Base-by-base conservation (phyloP, 2,797 vertebrate species). In the Tachyglossus aculeatus region DNA sequence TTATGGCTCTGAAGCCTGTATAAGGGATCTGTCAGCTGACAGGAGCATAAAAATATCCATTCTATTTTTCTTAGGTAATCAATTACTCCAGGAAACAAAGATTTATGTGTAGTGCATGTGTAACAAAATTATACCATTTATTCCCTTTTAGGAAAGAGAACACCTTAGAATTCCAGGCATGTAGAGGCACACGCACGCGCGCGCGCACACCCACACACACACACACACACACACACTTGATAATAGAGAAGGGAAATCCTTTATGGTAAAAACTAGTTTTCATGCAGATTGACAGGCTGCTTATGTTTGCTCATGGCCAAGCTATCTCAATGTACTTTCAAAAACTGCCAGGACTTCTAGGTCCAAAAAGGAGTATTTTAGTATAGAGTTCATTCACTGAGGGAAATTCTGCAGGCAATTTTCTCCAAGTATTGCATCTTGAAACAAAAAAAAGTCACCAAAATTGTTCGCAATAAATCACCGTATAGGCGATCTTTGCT, bases 391-490 rank as follows among this genome's bases (percentile, higher is more conserved):
- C n/a, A n/a, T n/a, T n/a, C n/a, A n/a, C n/a, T n/a, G n/a, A n/a
- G n/a, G n/a, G n/a, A n/a, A n/a, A n/a, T n/a, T n/a, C n/a, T n/a
- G n/a, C n/a, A n/a, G n/a, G n/a, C n/a, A n/a, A n/a, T n/a, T n/a
- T n/a, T n/a, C n/a, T n/a, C n/a, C n/a, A n/a, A n/a, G n/a, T n/a
- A n/a, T n/a, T n/a, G n/a, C n/a, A n/a, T n/a, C n/a, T n/a, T n/a
- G n/a, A n/a, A n/a, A n/a, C n/a, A n/a, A n/a, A 57, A 87, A 79
- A 52, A 41, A 2, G 72, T 89, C 84, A 84, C 88, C 91, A 88
- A 69, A 76, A 86, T 89, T 81, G 80, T 92, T 90, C 85, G 59
- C 88, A 86, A 87, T 92, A 88, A 92, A 89, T 93, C 91, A 91
- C 89, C 78, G 86, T 48, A 61, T 86, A 89, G 88, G 87, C 89